Base-by-base conservation (phyloP, 2,888 invertebrate genomes). In the Meiosimyza decipiens region DNA sequence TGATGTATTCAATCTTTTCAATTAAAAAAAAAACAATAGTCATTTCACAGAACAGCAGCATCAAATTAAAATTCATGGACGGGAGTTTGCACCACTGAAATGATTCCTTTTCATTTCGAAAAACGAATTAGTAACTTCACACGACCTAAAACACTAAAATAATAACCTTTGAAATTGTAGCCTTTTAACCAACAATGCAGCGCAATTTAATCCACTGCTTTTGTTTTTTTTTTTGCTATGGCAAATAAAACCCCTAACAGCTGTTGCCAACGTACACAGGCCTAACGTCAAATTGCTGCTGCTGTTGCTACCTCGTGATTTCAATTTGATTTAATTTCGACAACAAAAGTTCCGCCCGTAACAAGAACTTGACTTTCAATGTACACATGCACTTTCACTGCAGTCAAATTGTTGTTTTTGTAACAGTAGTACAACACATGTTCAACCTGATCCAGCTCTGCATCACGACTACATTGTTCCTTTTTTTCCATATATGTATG, bases 361-460 rank as follows among this genome's bases (percentile, higher is more conserved):
- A 51, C 40, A 51, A 62, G 60, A 33, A 69, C 69, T 69, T 69
- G 69, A 69, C 69, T 69, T 55, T 55, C n/a, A 55, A 57, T 49
- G 47, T 57, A 55, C 40, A 67, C 67, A 67, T 55, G 67, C 57
- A 18, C 18, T n/a, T 55, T 15, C 57, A 57, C 47, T 67, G 67
- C 55, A 67, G 67, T 67, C 67, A 67, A 67, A 49, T 57, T 22
- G 51, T 47, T 12, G 47, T 47, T 16, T 54, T 40, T 55, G 47
- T 18, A 57, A 12, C 52, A 18, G 52, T 33, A 40, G 15, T 51
- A 50, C 50, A 28, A 51, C 50, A 15, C 16, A 3, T 40, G 13
- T 40, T 13, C 7, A 33, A 16, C 12, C n/a, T 40, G 28, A 13
- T 60, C 33, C 59, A 12, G 11, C 57, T 18, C 6, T 60, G 33